phyloP scores from a whole-genome alignment of 2,797 vertebrate genomes.

The Chaunax sp. region DNA sequence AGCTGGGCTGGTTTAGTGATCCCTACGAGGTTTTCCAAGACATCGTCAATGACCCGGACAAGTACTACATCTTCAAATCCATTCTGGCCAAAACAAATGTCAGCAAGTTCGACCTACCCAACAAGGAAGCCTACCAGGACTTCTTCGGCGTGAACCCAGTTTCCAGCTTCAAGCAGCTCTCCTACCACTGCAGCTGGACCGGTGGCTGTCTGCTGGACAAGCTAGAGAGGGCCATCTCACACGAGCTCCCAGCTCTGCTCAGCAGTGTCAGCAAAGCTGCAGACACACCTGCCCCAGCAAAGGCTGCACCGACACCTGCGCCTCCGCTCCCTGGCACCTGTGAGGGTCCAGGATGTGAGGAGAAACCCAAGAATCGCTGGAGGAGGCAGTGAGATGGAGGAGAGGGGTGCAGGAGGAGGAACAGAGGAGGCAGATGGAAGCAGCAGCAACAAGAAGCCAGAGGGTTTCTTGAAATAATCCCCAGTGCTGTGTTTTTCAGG shows the following conservation, averaged over 20 bases:
- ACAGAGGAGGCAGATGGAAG: constrained; percentile 35
- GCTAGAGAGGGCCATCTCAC: constrained; percentile 93
- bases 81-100: constrained; percentile 98
- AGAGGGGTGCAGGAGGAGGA: constrained; percentile 21
- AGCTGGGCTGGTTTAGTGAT: constrained; percentile 97
- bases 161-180: constrained; percentile 93
- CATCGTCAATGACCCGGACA: constrained; percentile 98
- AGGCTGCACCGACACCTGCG: constrained; percentile 39
- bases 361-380: constrained; percentile 83
- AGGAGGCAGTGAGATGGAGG: constrained; percentile 77
- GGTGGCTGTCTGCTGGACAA: constrained; percentile 94
- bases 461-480: constrained; percentile 38
- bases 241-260: constrained; percentile 92
- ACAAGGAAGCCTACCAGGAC: constrained; percentile 95
- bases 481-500: constrained; percentile 39
- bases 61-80: constrained; percentile 98
- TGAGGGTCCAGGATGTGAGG: constrained; percentile 66
- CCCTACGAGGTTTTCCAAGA: constrained; percentile 92
- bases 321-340: constrained; percentile 72
- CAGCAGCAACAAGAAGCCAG: constrained; percentile 32
- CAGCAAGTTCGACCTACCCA: constrained; percentile 98
- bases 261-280: constrained; percentile 80
- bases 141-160: constrained; percentile 97
- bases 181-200: constrained; percentile 95
- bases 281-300: constrained; percentile 38